Conservation (phyloP, 2,797 vertebrate genomes). For the Enteromius paludinosus region DNA sequence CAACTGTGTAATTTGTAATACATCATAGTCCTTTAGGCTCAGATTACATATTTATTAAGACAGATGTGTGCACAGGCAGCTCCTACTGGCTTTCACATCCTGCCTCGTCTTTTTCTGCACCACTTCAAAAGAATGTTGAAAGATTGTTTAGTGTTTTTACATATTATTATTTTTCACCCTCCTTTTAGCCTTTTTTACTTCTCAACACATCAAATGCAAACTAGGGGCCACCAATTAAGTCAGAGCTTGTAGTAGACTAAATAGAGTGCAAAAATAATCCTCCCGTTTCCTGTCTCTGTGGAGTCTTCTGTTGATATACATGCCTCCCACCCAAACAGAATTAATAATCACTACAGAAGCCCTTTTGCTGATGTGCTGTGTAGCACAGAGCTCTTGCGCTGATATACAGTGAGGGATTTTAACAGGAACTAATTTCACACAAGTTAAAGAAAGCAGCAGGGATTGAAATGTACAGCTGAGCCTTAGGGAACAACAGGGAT, state of each 20-base stretch:
- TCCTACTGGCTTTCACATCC: conserved; percentile 36
- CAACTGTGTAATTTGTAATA: conserved; percentile 45
- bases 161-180: conserved; percentile 33
- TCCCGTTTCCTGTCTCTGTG: conserved; percentile 45
- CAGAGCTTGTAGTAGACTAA: conserved; percentile 49
- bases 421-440: conserved; percentile 10
- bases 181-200: conserved; percentile 30
- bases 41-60: conserved; percentile 55
- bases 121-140: conserved; percentile 52
- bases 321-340: conserved; percentile 53
- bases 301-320: conserved; percentile 47
- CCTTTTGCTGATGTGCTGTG: conserved; percentile 17
- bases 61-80: background rate
- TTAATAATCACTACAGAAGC: conserved; percentile 36
- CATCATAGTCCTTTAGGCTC: conserved; percentile 43
- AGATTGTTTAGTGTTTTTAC: conserved; percentile 21
- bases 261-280: conserved; percentile 47
- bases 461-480: background rate
- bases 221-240: conserved; percentile 55
- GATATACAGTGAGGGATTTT: conserved; percentile 18
- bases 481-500: background rate
- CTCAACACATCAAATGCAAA: conserved; percentile 49
- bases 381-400: conserved; percentile 9
- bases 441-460: conserved; percentile 1
- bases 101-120: conserved; percentile 13